A percentile compares a stretch with the other conserved stretches of the same genome.
These are phyloP conservation scores for Nesospiza acunhae DNA, from an alignment of 2,113 vertebrate species.

Conservation along the genomic window DNA sequence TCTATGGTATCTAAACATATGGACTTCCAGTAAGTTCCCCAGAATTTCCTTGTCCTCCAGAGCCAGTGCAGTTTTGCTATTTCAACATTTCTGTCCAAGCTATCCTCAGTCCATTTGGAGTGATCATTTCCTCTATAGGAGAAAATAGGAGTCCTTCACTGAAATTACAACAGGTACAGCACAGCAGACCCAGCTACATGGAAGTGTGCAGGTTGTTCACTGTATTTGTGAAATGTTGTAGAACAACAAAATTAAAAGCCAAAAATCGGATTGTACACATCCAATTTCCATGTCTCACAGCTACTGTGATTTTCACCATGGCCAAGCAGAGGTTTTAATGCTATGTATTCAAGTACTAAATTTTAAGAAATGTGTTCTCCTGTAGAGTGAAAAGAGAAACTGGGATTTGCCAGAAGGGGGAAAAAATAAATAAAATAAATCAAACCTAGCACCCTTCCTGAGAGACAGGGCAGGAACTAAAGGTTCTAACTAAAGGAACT, in stretches of 20 bases:
- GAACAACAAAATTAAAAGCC: not conserved
- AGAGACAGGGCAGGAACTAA: not conserved
- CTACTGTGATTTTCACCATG: not conserved
- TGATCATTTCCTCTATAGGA: not conserved
- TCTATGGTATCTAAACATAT: constrained; percentile 30
- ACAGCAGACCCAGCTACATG: not conserved
- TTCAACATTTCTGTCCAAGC: not conserved
- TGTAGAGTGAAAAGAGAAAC: not conserved
- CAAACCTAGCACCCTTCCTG: not conserved
- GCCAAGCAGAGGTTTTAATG: not conserved
- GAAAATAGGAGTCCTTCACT: not conserved
- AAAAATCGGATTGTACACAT: not conserved
- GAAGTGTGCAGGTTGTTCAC: not conserved
- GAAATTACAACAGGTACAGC: not conserved
- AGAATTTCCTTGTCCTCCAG: constrained; percentile 12
- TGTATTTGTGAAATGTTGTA: not conserved
- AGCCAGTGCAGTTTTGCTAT: not conserved
- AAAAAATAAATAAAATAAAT: not conserved
- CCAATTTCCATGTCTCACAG: not conserved
- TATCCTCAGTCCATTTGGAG: not conserved
- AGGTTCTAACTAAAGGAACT: too few species aligned
- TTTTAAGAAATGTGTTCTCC: not conserved
- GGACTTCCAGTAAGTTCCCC: constrained; percentile 27
- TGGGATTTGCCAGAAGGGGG: not conserved
- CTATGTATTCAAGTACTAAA: not conserved